Conservation (phyloP, 1,140 invertebrate species). For the Drosophila baimaii region DNA sequence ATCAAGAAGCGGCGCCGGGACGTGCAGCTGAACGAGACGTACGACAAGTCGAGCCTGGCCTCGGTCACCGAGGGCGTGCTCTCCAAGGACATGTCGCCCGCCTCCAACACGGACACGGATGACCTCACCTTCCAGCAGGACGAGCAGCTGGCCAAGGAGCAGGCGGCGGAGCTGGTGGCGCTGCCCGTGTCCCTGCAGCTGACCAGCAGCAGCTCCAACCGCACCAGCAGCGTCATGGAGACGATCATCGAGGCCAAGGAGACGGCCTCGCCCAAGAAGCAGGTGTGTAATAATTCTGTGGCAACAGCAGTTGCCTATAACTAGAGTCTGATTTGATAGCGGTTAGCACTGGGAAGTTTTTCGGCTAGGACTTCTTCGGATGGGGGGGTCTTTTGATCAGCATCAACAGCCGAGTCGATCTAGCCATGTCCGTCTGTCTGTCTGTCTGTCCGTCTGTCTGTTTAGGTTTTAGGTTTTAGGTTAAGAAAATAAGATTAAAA, state of each 20-base stretch:
- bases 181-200: constrained; percentile 38
- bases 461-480: too few relatives aligned
- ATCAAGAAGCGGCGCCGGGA: constrained; percentile 74
- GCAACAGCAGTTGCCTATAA: too few relatives aligned
- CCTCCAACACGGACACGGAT: constrained; percentile 81
- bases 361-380: too few relatives aligned
- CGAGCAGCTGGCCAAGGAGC: constrained; percentile 67
- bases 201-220: constrained; percentile 57
- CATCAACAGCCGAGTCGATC: too few relatives aligned
- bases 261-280: constrained; percentile 80
- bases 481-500: too few relatives aligned
- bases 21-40: constrained; percentile 81
- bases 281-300: too few relatives aligned
- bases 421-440: too few relatives aligned
- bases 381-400: too few relatives aligned
- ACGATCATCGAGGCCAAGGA: constrained; percentile 83
- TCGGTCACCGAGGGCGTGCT: constrained; percentile 79
- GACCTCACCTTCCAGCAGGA: constrained; percentile 84
- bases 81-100: constrained; percentile 80
- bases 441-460: too few relatives aligned
- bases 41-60: constrained; percentile 82
- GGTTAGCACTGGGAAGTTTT: too few relatives aligned
- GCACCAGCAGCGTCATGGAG: constrained; percentile 78
- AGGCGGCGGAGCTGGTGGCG: constrained; percentile 50
- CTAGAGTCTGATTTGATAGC: too few relatives aligned